Evolutionary conservation across 2,113 vertebrate species (phyloP), one percentile per base, ranked within the genome.

Genomic region (Nematolebias whitei): DNA sequence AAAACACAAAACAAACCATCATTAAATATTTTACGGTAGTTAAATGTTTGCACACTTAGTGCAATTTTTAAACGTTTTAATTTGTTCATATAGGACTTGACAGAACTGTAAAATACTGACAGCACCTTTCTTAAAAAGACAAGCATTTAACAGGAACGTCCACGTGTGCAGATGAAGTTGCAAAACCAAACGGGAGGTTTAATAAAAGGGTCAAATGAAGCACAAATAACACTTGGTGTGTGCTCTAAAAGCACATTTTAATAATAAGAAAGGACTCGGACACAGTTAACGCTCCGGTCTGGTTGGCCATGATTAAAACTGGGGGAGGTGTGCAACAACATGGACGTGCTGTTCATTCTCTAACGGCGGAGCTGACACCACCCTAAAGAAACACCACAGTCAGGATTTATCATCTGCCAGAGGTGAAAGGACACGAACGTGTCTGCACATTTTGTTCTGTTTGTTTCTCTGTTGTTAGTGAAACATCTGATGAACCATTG

Each of bases 341-440:
- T 56, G 50, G 62, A 45, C 76, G 56, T 74, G 80, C 82, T 82
- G 80, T 81, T 87, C 81, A 85, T n/a, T n/a, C n/a, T n/a, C n/a
- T n/a, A n/a, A n/a, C n/a, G n/a, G n/a, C n/a, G n/a, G n/a, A n/a
- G n/a, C n/a, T n/a, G 78, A 85, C 56, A 66, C 67, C 63, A 84
- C 78, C 74, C 86, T 85, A 85, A 78, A 73, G 78, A 86, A 90
- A 90, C 74, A 70, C 68, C 56, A 71, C 68, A 60, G 68, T 63
- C 50, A 67, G 77, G 80, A 84, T 75, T 79, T 55, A 84, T 66
- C 68, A 85, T 78, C 26, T 29, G 26, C 26, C 26, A 29, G 7
- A 29, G 26, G 26, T 29, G 26, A 29, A 29, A 29, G 26, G 26
- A 29, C 26, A 29, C 3, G 3, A 29, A 29, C 7, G 26, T 29